A percentile compares a stretch with the other conserved stretches of the same genome.
These are phyloP conservation scores for Mythimna impura DNA, from an alignment of 2,888 invertebrate genomes.

Conservation along the genomic window DNA sequence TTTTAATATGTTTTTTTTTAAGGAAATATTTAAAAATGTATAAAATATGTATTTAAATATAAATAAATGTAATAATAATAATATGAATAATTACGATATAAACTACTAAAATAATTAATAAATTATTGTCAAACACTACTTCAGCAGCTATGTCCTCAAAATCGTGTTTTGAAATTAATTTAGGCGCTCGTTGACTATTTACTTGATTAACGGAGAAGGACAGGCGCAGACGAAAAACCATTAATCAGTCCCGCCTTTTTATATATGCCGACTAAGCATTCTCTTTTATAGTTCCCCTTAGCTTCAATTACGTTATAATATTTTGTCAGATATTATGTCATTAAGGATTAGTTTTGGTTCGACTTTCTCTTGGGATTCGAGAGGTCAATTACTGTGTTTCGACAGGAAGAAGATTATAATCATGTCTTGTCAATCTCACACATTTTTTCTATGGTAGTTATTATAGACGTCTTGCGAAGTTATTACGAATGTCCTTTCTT, in stretches of 20 bases:
- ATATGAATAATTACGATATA: neutral
- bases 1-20: no score
- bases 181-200: conserved; percentile 46
- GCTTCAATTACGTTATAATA: conserved; percentile 47
- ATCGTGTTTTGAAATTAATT: conserved; percentile 54
- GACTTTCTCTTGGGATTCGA: neutral
- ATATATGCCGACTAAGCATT: conserved; percentile 54
- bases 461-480: no score
- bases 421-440: neutral
- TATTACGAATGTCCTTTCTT: no score
- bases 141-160: conserved; percentile 4
- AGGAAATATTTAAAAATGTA: no score
- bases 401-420: neutral
- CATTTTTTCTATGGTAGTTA: no score
- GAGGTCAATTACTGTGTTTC: neutral
- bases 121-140: conserved; percentile 27
- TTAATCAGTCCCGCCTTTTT: conserved; percentile 62
- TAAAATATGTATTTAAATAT: no score
- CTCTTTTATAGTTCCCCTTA: conserved; percentile 53
- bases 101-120: conserved; percentile 1
- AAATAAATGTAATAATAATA: no score
- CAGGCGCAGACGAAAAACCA: conserved; percentile 52
- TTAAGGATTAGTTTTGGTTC: conserved; percentile 25
- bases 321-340: conserved; percentile 45
- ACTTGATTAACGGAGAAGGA: conserved; percentile 58